Percentiles rank a stretch among this genome's conserved stretches.
Conservation (phyloP, 2,888 invertebrate genomes). For the Eledone cirrhosa region DNA sequence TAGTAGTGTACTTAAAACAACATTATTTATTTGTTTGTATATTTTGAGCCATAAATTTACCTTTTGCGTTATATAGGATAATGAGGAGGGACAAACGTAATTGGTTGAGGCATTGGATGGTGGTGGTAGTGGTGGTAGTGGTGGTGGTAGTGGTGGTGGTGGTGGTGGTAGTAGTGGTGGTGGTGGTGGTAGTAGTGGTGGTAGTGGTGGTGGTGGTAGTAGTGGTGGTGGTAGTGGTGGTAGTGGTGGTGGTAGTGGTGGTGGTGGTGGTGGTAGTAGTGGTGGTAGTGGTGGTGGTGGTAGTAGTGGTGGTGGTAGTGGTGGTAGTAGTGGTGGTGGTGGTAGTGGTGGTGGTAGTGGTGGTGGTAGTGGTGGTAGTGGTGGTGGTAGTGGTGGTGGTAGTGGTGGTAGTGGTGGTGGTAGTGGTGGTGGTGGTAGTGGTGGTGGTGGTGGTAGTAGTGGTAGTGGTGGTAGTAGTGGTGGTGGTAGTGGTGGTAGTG, state of each 20-base stretch:
- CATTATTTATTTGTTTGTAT: no score
- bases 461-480: constrained; percentile 31
- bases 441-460: constrained; percentile 28
- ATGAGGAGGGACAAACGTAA: no score
- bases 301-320: constrained; percentile 20
- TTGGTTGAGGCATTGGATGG: neutral
- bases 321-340: constrained; percentile 17
- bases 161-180: constrained; percentile 29
- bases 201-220: constrained; percentile 17
- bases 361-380: constrained; percentile 30
- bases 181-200: constrained; percentile 27
- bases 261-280: constrained; percentile 30
- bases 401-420: constrained; percentile 26
- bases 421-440: neutral
- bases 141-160: constrained; percentile 29
- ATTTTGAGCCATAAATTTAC: no score
- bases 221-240: constrained; percentile 25
- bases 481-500: constrained; percentile 28
- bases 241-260: constrained; percentile 26
- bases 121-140: constrained; percentile 29
- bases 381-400: constrained; percentile 25
- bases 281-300: constrained; percentile 29
- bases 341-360: constrained; percentile 23
- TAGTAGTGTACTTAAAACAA: no score
- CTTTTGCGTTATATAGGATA: no score